A percentile compares a stretch with the other conserved stretches of the same genome.
Evolutionary conservation across 2,113 vertebrate genomes (phyloP).

Genomic region (Neopipo cinnamomea): DNA sequence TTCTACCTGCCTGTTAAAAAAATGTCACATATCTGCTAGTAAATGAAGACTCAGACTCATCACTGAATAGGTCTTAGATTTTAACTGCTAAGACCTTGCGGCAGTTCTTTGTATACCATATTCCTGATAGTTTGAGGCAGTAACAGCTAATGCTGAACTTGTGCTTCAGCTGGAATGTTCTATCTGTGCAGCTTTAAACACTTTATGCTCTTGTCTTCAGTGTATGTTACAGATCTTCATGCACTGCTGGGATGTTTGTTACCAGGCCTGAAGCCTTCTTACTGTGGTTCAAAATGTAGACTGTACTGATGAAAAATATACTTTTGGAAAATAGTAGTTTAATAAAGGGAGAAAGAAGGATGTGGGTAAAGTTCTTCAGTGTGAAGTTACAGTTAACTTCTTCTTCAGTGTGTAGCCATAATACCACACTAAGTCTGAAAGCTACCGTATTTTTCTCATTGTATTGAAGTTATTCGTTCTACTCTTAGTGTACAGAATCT

Average conservation of each 20-base stretch:
- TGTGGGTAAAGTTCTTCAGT: neutral
- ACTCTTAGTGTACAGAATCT: neutral
- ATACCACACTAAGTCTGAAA: neutral
- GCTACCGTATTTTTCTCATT: neutral
- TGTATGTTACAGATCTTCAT: rapidly evolving
- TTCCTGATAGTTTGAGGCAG: neutral
- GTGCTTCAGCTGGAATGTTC: neutral
- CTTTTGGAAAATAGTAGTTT: neutral
- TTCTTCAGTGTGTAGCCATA: neutral
- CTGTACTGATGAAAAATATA: neutral
- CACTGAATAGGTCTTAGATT: neutral
- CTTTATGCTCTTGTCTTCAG: neutral
- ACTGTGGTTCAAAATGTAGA: neutral
- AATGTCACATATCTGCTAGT: rapidly evolving
- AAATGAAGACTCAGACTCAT: neutral
- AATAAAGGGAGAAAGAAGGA: neutral
- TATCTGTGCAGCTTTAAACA: neutral
- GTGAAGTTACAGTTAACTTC: neutral
- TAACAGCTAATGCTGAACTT: neutral
- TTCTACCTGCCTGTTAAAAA: neutral
- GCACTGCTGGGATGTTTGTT: neutral
- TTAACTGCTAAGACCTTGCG: neutral
- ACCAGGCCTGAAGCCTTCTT: neutral
- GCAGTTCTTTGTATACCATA: neutral
- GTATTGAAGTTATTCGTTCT: neutral